These are phyloP conservation scores for Cotesia vestalis DNA, from an alignment of 1,140 invertebrate genomes.

Conservation along the genomic window DNA sequence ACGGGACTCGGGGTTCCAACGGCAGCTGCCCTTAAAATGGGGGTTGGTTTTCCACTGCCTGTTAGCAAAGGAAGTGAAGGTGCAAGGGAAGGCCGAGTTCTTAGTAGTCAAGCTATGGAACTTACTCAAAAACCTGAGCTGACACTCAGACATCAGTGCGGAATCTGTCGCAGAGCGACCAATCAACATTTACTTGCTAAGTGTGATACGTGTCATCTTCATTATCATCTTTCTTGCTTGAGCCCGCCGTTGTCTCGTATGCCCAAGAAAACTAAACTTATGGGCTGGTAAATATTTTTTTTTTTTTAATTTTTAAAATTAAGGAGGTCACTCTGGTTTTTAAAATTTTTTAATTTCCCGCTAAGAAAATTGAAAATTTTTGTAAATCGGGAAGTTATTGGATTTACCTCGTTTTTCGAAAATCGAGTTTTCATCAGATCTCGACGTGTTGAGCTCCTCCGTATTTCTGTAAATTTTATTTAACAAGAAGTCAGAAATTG, in stretches of 20 bases:
- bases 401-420: too few relatives aligned
- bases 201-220: constrained; percentile 92
- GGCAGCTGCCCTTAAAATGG: constrained; percentile 82
- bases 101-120: constrained; percentile 70
- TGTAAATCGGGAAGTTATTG: too few relatives aligned
- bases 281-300: constrained; percentile 78
- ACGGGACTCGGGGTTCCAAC: constrained; percentile 72
- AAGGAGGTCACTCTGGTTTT: too few relatives aligned
- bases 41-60: constrained; percentile 79
- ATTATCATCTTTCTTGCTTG: constrained; percentile 94
- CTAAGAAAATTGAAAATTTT: too few relatives aligned
- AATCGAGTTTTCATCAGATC: too few relatives aligned
- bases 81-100: constrained; percentile 65
- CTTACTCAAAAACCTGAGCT: constrained; percentile 69
- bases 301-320: not conserved
- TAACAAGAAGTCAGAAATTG: too few relatives aligned
- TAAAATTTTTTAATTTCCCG: too few relatives aligned
- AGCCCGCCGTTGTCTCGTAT: constrained; percentile 90
- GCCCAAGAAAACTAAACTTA: constrained; percentile 92
- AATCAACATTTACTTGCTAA: constrained; percentile 90
- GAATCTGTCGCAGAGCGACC: constrained; percentile 81
- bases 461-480: too few relatives aligned
- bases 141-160: constrained; percentile 73
- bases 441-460: too few relatives aligned
- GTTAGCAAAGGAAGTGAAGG: constrained; percentile 66